Conservation (phyloP, 2,113 vertebrate species). For the Pyrgilauda ruficollis region DNA sequence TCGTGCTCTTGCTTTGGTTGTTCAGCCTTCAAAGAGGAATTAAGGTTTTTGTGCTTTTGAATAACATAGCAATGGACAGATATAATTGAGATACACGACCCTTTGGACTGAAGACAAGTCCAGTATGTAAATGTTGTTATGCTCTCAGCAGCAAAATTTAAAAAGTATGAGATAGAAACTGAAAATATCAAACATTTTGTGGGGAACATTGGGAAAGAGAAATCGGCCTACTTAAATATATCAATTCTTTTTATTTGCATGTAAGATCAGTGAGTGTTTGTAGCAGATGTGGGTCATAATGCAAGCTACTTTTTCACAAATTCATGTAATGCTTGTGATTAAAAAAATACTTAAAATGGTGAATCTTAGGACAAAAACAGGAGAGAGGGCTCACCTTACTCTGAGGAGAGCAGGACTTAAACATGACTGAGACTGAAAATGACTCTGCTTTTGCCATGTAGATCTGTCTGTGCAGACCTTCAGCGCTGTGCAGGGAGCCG, state of each 20-base stretch:
- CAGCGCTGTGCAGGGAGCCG: not conserved
- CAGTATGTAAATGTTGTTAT: not conserved
- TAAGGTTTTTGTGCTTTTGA: not conserved
- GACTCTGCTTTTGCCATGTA: not conserved
- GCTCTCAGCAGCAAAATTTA: not conserved
- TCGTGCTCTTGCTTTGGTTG: not conserved
- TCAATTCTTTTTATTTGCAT: not conserved
- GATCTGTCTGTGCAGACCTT: not conserved
- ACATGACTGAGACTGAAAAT: not conserved
- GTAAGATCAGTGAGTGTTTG: not conserved
- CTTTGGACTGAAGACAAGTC: not conserved
- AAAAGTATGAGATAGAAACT: not conserved
- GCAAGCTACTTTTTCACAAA: not conserved
- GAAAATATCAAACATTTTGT: not conserved
- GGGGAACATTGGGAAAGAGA: not conserved
- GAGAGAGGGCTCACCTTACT: not conserved
- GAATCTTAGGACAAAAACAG: not conserved
- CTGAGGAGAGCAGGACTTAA: not conserved
- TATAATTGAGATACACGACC: not conserved
- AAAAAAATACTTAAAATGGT: not conserved
- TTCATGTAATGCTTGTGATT: not conserved
- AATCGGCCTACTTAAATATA: not conserved
- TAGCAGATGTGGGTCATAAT: not conserved
- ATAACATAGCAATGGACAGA: not conserved
- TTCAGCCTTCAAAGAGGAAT: not conserved